phyloP scores from a whole-genome alignment of 2,888 invertebrate genomes.

The Exocentrus adspersus region DNA sequence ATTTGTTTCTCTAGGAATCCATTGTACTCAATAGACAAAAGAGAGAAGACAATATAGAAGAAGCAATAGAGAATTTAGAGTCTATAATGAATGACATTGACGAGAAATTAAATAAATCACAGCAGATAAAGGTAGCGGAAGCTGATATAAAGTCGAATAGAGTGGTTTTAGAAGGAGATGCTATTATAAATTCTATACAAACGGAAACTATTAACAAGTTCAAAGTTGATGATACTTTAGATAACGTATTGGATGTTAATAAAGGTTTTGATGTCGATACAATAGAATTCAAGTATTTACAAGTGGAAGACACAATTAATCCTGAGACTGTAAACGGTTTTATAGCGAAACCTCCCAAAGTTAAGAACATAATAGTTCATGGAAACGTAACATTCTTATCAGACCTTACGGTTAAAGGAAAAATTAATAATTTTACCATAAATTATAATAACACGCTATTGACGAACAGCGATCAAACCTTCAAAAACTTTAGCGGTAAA shows the following conservation, averaged over 20 bases:
- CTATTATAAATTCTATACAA: conserved; percentile 48
- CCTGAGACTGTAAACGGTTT: conserved; percentile 54
- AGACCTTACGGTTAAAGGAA: conserved; percentile 48
- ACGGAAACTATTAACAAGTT: conserved; percentile 51
- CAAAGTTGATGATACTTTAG: conserved; percentile 47
- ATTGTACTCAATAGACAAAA: too few relatives aligned
- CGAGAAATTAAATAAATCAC: conserved; percentile 23
- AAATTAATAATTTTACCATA: conserved; percentile 54
- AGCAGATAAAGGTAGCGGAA: conserved; percentile 31
- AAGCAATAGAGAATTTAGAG: neutral
- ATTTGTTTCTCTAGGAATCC: too few relatives aligned
- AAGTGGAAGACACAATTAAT: conserved; percentile 48
- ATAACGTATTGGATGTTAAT: conserved; percentile 50
- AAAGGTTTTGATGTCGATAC: conserved; percentile 48
- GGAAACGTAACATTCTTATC: conserved; percentile 54
- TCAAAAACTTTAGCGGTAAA: conserved; percentile 55
- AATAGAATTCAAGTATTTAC: conserved; percentile 45
- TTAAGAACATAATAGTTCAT: conserved; percentile 51
- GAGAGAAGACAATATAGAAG: neutral
- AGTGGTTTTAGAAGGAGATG: conserved; percentile 48
- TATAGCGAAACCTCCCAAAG: conserved; percentile 41
- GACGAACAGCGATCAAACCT: conserved; percentile 55
- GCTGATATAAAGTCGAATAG: conserved; percentile 48
- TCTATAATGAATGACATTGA: neutral
- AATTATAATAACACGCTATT: conserved; percentile 53